Evolutionary conservation across 30 jellyfish, hydroid and myxozoan species (phyloP).

Genomic region (Nemopilema nomurai): DNA sequence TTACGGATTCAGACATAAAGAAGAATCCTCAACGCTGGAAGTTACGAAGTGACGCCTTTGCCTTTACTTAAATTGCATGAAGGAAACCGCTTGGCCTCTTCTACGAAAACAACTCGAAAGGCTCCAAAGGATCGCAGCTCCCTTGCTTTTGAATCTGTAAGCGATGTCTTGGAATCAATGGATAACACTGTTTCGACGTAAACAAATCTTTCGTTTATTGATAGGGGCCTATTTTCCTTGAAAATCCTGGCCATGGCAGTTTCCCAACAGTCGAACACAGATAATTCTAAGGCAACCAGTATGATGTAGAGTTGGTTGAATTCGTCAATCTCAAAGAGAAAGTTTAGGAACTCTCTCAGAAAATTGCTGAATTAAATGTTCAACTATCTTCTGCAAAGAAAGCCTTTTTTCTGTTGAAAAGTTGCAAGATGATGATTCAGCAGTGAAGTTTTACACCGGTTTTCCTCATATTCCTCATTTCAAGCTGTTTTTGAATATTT

Average conservation of each 20-base stretch:
- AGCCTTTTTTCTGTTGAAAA: neutral
- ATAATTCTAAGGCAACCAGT: neutral
- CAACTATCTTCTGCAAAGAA: no score
- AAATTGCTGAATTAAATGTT: neutral
- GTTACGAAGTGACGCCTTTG: neutral
- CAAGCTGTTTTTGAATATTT: neutral
- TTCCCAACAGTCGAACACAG: neutral
- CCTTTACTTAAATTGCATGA: neutral
- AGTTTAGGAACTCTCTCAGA: neutral
- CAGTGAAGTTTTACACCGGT: neutral
- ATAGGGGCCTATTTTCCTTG: neutral
- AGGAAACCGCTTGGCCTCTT: no score
- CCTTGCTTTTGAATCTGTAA: neutral
- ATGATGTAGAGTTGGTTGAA: neutral
- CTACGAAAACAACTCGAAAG: neutral
- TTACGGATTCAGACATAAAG: neutral
- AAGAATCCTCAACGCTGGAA: neutral
- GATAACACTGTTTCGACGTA: neutral
- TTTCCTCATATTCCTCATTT: neutral
- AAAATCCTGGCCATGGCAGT: no score
- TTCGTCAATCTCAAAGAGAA: neutral
- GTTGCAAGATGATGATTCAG: neutral
- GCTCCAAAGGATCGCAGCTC: neutral
- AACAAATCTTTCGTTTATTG: neutral
- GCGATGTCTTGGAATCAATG: neutral